Base-by-base conservation (phyloP, 2,797 vertebrate species). In the Clarias platycephalus region DNA sequence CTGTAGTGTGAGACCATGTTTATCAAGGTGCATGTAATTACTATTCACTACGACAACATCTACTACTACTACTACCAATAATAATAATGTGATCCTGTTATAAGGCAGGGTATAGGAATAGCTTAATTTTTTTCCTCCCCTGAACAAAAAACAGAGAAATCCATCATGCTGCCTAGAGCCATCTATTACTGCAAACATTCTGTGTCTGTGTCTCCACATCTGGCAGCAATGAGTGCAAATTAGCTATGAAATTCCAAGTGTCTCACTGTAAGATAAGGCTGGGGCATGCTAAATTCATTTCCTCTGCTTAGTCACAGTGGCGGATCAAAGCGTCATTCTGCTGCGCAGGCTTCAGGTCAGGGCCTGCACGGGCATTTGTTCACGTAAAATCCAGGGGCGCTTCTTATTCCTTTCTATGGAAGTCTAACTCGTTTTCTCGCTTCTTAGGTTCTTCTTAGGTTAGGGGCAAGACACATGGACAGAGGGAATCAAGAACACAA, bases 211-310 rank as follows among this genome's bases (percentile, higher is more conserved):
- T 93, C 91, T 86, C 91, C 92, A 94, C 96, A 96, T 96, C 94
- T 96, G 96, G 94, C 90, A 96, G 90, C 91, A 94, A 94, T 95
- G 90, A 95, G 92, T 90, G 91, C 92, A 95, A 96, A 96, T 96
- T 94, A 95, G 94, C 92, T 94, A 93, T 92, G 92, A 90, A 92
- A 95, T 91, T 92, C 90, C 78, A 87, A 94, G 95, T 94, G 94
- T 94, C 91, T 95, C 94, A 94, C 93, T 91, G 87, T 88, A 92
- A 90, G 94, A 96, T 95, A 94, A 95, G 94, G 81, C 89, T 71
- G 31, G 89, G 88, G 91, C 93, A 94, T 84, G 88, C 60, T 88
- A 92, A 93, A 94, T 94, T 93, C 89, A 93, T 94, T 96, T 93
- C 92, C 91, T 92, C 89, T 57, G 83, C 91, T 93, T 87, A 88